Percentiles rank a stretch among this genome's conserved stretches.
phyloP scores from a whole-genome alignment of 2,113 vertebrate genomes.

The Rhea pennata region DNA sequence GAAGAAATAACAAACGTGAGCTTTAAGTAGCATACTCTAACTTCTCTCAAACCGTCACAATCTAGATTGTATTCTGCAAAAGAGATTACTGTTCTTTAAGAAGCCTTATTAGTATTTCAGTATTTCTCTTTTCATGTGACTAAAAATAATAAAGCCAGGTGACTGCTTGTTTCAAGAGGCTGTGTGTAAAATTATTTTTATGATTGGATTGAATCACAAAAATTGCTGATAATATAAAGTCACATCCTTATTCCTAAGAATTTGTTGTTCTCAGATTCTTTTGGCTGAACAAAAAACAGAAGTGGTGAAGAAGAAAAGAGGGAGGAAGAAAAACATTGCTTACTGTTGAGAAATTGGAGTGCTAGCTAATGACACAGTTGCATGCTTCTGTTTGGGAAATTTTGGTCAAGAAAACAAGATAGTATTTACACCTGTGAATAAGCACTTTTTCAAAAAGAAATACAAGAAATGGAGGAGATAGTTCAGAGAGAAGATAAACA shows the following conservation, averaged over 20 bases:
- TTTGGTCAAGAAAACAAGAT: background rate
- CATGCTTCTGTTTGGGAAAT: background rate
- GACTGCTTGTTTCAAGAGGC: background rate
- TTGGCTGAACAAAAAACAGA: background rate
- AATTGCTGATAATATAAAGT: background rate
- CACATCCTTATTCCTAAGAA: background rate
- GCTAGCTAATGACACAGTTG: background rate
- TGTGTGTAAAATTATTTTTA: background rate
- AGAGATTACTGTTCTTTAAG: background rate
- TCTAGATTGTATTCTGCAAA: background rate
- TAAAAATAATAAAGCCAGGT: background rate
- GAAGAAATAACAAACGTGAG: background rate
- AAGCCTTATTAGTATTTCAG: background rate
- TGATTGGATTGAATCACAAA: background rate
- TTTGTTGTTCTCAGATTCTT: background rate
- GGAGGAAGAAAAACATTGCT: too few relatives aligned
- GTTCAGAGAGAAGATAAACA: background rate
- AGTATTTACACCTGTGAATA: background rate
- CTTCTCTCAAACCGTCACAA: background rate
- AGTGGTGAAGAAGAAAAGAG: too few relatives aligned
- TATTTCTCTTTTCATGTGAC: background rate
- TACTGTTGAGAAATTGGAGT: background rate
- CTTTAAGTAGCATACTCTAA: background rate
- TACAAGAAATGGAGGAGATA: background rate
- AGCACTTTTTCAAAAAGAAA: background rate